A percentile compares a stretch with the other conserved stretches of the same genome.
phyloP scores from a whole-genome alignment of 2,797 vertebrate genomes.

The Channallabes apus region DNA sequence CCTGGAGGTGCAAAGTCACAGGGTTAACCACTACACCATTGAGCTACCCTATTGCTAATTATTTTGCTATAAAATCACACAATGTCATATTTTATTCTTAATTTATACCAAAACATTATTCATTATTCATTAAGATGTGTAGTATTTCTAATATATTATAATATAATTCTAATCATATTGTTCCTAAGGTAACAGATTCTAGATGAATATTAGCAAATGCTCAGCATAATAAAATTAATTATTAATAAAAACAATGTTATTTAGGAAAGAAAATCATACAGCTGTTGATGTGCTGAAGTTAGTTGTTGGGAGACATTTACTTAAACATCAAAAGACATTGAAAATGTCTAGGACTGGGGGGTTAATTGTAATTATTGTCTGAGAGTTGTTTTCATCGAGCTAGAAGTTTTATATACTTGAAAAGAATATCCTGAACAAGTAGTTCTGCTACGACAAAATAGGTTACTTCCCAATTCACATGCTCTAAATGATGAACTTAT shows the following conservation, averaged over 20 bases:
- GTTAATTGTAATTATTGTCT: not conserved
- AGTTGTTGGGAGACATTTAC: not conserved
- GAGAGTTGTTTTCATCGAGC: not conserved
- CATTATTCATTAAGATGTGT: not conserved
- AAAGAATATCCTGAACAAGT: not conserved
- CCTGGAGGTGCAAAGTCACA: too few species aligned
- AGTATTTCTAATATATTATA: not conserved
- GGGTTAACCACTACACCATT: not conserved
- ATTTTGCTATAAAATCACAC: not conserved
- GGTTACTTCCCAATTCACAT: not conserved
- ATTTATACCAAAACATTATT: not conserved
- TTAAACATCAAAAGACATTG: not conserved
- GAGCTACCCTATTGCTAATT: not conserved
- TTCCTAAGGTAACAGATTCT: not conserved
- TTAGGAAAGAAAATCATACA: not conserved
- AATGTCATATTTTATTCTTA: not conserved
- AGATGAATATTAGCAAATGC: not conserved
- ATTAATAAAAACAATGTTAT: not conserved
- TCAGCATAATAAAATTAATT: not conserved
- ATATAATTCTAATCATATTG: too few species aligned
- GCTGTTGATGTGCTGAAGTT: not conserved
- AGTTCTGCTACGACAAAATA: not conserved
- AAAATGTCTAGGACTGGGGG: not conserved
- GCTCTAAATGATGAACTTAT: not conserved
- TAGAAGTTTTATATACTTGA: not conserved